Percentiles rank a stretch among this genome's conserved stretches.
Evolutionary conservation across 2,113 vertebrate genomes (phyloP).

Genomic region (Gambusia holbrooki): DNA sequence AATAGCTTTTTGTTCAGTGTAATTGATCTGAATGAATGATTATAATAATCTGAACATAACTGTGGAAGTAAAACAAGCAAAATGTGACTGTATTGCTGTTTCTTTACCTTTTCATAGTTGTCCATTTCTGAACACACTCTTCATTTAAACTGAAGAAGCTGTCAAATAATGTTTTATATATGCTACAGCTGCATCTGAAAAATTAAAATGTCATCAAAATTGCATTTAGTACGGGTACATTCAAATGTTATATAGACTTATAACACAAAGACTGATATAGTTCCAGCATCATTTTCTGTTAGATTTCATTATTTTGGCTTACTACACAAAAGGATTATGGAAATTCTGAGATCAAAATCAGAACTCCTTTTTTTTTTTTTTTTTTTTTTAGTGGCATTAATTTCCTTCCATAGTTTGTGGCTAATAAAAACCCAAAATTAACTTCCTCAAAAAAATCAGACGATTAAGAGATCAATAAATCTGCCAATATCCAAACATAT

Average conservation of each 20-base stretch:
- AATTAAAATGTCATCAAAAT: background rate
- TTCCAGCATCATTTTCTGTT: background rate
- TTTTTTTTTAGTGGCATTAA: no score
- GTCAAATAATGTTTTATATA: background rate
- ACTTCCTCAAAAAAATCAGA: background rate
- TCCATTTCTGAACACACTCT: background rate
- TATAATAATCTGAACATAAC: background rate
- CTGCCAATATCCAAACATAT: background rate
- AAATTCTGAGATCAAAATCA: no score
- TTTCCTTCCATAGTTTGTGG: background rate
- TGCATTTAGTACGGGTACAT: background rate
- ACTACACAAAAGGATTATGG: no score
- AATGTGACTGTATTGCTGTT: background rate
- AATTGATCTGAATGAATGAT: background rate
- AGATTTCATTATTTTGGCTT: background rate
- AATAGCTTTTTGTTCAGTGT: background rate
- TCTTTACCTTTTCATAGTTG: background rate
- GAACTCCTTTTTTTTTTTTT: no score
- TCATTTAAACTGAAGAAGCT: background rate
- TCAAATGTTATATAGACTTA: background rate
- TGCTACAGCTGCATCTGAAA: background rate
- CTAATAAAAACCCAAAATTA: background rate
- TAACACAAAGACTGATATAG: background rate
- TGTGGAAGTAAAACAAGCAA: background rate
- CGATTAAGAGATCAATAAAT: background rate